phyloP scores from a whole-genome alignment of 2,113 vertebrate species.

The Psittacus erithacus region DNA sequence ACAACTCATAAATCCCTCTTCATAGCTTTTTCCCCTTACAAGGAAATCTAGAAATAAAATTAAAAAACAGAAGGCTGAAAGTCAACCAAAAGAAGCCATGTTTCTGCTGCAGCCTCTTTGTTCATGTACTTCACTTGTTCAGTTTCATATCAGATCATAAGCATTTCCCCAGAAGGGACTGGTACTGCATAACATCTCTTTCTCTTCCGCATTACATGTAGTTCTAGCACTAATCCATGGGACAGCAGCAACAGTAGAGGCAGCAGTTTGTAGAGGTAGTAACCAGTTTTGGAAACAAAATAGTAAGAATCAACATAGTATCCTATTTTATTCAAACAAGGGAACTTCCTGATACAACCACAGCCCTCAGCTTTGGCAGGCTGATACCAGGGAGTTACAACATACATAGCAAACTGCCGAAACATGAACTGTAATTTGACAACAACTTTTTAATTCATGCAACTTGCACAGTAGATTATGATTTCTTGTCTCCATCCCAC shows the following conservation, averaged over 20 bases:
- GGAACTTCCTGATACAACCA: not conserved
- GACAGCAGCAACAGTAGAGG: not conserved
- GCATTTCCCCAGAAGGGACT: not conserved
- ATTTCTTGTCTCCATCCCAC: not conserved
- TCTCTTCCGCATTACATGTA: not conserved
- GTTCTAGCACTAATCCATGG: not conserved
- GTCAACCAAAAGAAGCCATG: not conserved
- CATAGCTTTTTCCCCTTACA: not conserved
- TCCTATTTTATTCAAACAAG: not conserved
- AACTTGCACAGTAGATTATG: not conserved
- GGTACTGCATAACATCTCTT: not conserved
- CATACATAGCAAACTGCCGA: not conserved
- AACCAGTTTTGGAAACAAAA: not conserved
- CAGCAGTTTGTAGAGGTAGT: not conserved
- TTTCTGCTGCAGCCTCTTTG: not conserved
- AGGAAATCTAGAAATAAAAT: not conserved
- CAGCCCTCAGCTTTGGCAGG: not conserved
- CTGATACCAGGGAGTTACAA: not conserved
- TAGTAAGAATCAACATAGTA: not conserved
- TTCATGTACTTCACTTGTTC: not conserved
- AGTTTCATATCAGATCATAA: not conserved
- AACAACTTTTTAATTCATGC: not conserved
- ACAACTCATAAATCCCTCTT: not conserved
- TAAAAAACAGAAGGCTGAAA: not conserved
- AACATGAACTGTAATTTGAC: rapidly evolving